Evolutionary conservation across 64 coral and sea anemone genomes (phyloP).

Genomic region (Catalaphyllia jardinei): DNA sequence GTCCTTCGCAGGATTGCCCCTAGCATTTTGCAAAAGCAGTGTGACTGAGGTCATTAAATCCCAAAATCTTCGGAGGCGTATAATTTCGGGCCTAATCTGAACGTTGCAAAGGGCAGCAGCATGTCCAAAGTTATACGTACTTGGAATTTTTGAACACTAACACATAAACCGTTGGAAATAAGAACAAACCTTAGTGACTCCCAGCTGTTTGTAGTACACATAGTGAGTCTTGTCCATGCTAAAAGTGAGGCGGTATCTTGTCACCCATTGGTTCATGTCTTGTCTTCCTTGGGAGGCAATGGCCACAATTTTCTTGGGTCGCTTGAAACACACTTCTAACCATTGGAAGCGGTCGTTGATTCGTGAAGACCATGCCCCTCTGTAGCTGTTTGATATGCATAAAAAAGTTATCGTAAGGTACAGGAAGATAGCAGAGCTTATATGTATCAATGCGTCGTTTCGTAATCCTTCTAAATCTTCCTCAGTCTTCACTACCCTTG

Average conservation of each 20-base stretch:
- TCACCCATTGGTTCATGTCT: slow-evolving; percentile 66
- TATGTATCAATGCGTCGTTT: background rate
- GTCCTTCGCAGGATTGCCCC: no score
- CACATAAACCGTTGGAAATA: no score
- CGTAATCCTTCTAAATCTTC: no score
- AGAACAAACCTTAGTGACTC: slow-evolving; percentile 23
- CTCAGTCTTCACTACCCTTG: no score
- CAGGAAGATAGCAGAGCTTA: background rate
- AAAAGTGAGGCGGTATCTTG: slow-evolving; percentile 51
- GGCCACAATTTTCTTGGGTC: slow-evolving; percentile 58
- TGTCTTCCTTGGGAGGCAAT: slow-evolving; percentile 64
- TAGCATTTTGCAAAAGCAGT: no score
- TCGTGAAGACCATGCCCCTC: slow-evolving; percentile 22
- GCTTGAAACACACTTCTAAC: slow-evolving; percentile 47
- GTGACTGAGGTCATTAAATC: no score
- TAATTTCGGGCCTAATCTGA: no score
- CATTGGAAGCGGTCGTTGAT: slow-evolving; percentile 54
- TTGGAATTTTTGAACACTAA: no score
- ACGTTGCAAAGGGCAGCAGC: no score
- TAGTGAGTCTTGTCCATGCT: slow-evolving; percentile 27
- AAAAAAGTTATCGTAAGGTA: background rate
- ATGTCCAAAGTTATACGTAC: no score
- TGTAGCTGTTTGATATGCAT: background rate
- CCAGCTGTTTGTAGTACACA: slow-evolving; percentile 41
- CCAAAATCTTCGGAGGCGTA: no score